phyloP scores from a whole-genome alignment of 1,140 invertebrate genomes.

The Drosophila eugracilis region DNA sequence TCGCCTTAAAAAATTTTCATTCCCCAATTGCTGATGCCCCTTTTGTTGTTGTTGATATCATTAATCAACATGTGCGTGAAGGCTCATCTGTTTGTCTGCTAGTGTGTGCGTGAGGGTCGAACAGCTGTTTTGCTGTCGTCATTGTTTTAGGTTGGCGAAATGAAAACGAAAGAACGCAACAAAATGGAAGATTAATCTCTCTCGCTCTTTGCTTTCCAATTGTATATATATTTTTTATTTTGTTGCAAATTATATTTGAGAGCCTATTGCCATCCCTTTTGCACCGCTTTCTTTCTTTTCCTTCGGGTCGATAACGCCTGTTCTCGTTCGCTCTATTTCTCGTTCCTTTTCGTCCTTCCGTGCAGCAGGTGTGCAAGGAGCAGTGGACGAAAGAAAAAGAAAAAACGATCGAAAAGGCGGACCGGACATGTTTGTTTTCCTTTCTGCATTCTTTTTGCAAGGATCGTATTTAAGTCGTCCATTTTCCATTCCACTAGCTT shows the following conservation, averaged over 20 bases:
- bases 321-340: slow-evolving; percentile 22
- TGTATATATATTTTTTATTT: slow-evolving; percentile 10
- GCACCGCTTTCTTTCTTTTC: slow-evolving; percentile 26
- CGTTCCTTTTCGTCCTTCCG: slow-evolving; percentile 32
- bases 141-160: slow-evolving; percentile 29
- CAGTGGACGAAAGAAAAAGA: background rate
- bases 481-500: background rate
- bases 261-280: slow-evolving; percentile 36
- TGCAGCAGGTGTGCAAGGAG: slow-evolving; percentile 41
- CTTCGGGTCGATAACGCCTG: slow-evolving; percentile 35
- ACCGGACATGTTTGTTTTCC: slow-evolving; percentile 2
- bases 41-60: slow-evolving; percentile 44
- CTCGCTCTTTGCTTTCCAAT: background rate
- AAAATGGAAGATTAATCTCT: background rate
- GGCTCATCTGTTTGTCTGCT: slow-evolving; percentile 8
- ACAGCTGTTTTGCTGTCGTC: slow-evolving; percentile 59
- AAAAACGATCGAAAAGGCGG: background rate
- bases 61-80: slow-evolving; percentile 52
- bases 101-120: slow-evolving; percentile 11
- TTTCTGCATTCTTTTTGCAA: background rate
- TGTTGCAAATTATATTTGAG: slow-evolving; percentile 28
- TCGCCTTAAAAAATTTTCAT: slow-evolving; percentile 14
- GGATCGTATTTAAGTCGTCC: background rate
- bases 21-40: slow-evolving; percentile 11
- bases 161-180: slow-evolving; percentile 2